Percentiles rank a stretch among this genome's conserved stretches.
phyloP scores from a whole-genome alignment of 2,113 vertebrate genomes.

The Dipodomys stephensi region DNA sequence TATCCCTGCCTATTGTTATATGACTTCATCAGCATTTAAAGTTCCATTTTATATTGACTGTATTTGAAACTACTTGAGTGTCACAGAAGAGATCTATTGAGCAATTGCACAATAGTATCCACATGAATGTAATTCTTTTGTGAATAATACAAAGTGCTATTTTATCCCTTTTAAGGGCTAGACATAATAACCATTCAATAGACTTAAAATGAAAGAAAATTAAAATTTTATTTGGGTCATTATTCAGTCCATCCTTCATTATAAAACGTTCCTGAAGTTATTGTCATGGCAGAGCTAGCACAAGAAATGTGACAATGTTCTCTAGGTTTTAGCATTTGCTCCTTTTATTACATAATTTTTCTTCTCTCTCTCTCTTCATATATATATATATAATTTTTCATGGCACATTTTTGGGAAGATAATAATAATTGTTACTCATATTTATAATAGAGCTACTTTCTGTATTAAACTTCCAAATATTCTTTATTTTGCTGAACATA shows the following conservation, averaged over 20 bases:
- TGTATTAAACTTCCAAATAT: constrained; percentile 31
- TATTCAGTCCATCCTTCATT: constrained; percentile 57
- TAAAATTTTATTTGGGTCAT: constrained; percentile 75
- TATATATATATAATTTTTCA: constrained; percentile 25
- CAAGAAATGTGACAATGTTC: constrained; percentile 47
- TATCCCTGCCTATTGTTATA: constrained; percentile 27
- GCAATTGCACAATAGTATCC: constrained; percentile 45
- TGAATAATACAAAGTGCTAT: constrained; percentile 69
- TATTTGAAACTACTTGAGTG: constrained; percentile 41
- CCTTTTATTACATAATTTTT: constrained; percentile 57
- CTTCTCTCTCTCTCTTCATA: not conserved
- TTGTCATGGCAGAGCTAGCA: constrained; percentile 63
- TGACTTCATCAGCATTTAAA: constrained; percentile 31
- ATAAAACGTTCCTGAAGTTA: constrained; percentile 65
- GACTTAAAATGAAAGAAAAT: constrained; percentile 70
- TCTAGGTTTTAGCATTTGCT: constrained; percentile 35
- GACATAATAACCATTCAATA: constrained; percentile 42
- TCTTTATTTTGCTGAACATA: constrained; percentile 8
- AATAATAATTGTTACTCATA: constrained; percentile 41
- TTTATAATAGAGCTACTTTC: constrained; percentile 7
- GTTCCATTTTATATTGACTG: constrained; percentile 55
- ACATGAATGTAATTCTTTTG: constrained; percentile 59
- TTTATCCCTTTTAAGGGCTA: constrained; percentile 70
- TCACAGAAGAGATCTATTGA: constrained; percentile 49
- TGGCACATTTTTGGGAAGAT: constrained; percentile 8